These are phyloP conservation scores for Litoditis marina DNA, from an alignment of 2,888 invertebrate genomes.

Conservation along the genomic window DNA sequence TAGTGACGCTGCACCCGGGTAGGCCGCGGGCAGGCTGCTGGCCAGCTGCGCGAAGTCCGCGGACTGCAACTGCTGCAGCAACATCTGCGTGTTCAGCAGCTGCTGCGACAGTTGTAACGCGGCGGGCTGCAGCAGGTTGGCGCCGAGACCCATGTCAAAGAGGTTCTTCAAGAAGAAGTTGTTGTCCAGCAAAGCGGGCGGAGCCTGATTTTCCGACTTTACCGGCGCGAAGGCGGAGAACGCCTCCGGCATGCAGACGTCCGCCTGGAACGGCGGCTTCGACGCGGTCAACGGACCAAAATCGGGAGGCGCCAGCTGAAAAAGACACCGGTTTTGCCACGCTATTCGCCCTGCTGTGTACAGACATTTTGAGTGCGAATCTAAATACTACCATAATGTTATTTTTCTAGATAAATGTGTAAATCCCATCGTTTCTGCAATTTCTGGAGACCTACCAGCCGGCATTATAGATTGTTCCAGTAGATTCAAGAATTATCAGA, in stretches of 20 bases:
- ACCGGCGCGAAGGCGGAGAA: constrained; percentile 11
- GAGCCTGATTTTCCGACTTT: background rate
- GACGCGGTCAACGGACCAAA: constrained; percentile 31
- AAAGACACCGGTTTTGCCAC: too few relatives aligned
- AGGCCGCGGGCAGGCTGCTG: background rate
- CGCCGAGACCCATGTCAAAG: constrained; percentile 2
- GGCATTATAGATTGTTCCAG: too few relatives aligned
- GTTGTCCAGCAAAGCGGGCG: constrained; percentile 3
- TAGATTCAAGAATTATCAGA: too few relatives aligned
- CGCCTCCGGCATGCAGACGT: constrained; percentile 9
- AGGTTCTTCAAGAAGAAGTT: constrained; percentile 15
- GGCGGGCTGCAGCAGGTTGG: constrained; percentile 9
- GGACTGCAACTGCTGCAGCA: constrained; percentile 30
- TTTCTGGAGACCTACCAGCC: too few relatives aligned
- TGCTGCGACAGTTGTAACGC: constrained; percentile 20
- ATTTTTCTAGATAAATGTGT: too few relatives aligned
- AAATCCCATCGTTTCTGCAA: too few relatives aligned
- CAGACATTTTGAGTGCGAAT: too few relatives aligned
- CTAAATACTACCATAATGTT: too few relatives aligned
- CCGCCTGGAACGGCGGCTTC: constrained; percentile 21
- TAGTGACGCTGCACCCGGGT: too few relatives aligned
- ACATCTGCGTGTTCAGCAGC: constrained; percentile 26
- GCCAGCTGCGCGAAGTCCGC: background rate
- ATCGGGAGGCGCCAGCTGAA: constrained; percentile 22
- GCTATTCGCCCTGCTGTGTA: too few relatives aligned